Conservation (phyloP, 1,140 invertebrate species). For the Myzus persicae region DNA sequence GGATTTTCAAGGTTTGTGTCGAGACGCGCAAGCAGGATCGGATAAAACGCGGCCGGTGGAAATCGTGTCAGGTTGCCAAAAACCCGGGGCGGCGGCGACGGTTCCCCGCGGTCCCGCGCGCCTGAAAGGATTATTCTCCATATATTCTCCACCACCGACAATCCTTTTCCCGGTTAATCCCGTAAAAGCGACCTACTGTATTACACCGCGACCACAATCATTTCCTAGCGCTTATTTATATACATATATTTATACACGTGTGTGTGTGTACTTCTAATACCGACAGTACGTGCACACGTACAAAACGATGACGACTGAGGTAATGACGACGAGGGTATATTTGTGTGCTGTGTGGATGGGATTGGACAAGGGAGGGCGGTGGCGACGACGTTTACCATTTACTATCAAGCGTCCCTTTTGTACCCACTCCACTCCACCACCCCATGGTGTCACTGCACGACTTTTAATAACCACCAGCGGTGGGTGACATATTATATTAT, state of each 20-base stretch:
- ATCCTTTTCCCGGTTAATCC: constrained; percentile 38
- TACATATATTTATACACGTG: background rate
- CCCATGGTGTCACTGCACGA: background rate
- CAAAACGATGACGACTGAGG: background rate
- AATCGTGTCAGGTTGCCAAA: constrained; percentile 52
- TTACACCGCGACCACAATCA: background rate
- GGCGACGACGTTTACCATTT: background rate
- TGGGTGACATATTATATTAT: background rate
- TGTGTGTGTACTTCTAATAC: background rate
- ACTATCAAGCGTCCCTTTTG: background rate
- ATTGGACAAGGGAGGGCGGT: background rate
- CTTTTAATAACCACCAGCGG: background rate
- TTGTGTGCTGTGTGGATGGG: background rate
- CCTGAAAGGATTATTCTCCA: background rate
- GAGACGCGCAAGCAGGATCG: background rate
- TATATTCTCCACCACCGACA: background rate
- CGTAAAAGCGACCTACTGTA: background rate
- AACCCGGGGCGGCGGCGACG: background rate
- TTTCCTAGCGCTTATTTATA: background rate
- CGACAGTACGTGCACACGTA: background rate
- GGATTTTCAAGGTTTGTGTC: constrained; percentile 31
- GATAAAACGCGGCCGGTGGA: constrained; percentile 35
- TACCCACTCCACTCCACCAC: background rate
- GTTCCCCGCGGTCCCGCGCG: background rate
- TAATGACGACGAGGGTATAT: background rate